phyloP scores from a whole-genome alignment of 2,888 invertebrate genomes.

The Drosophila hawaiiensis region DNA sequence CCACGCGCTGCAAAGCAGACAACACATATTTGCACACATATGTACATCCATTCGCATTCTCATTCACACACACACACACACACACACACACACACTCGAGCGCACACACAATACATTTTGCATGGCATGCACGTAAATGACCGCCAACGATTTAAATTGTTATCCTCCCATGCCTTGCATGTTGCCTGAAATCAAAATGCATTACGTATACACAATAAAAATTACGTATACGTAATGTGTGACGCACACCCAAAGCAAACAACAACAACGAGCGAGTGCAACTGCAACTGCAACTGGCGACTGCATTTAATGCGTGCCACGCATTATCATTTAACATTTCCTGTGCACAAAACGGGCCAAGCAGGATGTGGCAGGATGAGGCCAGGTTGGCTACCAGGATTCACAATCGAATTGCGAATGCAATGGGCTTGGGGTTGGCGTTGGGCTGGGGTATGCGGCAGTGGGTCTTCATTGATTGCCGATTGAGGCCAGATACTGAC shows the following conservation, averaged over 20 bases:
- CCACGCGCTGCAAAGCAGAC: constrained; percentile 81
- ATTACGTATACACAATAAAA: constrained; percentile 79
- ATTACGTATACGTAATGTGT: constrained; percentile 76
- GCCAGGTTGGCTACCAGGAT: constrained; percentile 10
- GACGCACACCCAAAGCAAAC: constrained; percentile 39
- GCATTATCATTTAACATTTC: constrained; percentile 79
- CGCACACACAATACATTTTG: constrained; percentile 59
- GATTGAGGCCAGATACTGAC: constrained; percentile 34
- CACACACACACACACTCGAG: neutral
- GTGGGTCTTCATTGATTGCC: constrained; percentile 45
- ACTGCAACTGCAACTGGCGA: constrained; percentile 45
- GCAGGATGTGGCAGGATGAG: constrained; percentile 56
- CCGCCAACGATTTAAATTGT: constrained; percentile 80
- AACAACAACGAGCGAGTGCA: constrained; percentile 16
- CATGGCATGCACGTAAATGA: constrained; percentile 79
- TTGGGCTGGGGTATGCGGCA: neutral
- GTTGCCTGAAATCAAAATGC: constrained; percentile 79
- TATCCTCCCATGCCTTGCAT: constrained; percentile 40
- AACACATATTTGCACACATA: constrained; percentile 43
- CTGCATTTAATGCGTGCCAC: constrained; percentile 78
- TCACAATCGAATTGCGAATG: constrained; percentile 24
- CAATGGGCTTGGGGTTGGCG: neutral
- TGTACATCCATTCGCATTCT: constrained; percentile 27
- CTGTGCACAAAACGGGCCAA: constrained; percentile 63
- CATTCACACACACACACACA: constrained; percentile 1